A percentile compares a stretch with the other conserved stretches of the same genome.
phyloP scores from a whole-genome alignment of 2,797 vertebrate genomes.

The Tapirus indicus region DNA sequence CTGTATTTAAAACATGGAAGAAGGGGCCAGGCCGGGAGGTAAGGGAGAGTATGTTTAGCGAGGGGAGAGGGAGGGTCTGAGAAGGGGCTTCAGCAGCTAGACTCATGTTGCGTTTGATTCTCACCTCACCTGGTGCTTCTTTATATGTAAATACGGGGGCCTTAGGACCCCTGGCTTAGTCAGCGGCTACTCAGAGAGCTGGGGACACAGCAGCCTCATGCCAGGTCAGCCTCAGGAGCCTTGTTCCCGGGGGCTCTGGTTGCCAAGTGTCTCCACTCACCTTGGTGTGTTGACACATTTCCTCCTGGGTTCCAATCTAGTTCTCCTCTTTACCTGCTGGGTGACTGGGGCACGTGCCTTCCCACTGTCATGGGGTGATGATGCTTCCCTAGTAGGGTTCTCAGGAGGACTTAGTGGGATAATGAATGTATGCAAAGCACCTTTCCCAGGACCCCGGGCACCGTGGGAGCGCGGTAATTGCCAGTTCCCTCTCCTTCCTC shows the following conservation, averaged over 20 bases:
- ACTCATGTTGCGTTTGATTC: neutral
- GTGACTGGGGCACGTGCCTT: neutral
- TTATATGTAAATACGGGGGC: neutral
- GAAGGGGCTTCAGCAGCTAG: neutral
- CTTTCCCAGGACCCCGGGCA: neutral
- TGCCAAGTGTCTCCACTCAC: neutral
- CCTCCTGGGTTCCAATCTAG: neutral
- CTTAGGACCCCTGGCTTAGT: neutral
- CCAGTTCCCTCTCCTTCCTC: neutral
- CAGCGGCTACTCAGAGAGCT: neutral
- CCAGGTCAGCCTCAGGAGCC: neutral
- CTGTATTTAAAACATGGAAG: neutral
- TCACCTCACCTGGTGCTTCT: neutral
- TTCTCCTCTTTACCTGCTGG: neutral
- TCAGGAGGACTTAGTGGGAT: neutral
- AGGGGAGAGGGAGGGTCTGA: neutral
- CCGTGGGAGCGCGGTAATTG: fast-evolving
- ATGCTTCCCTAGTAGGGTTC: neutral
- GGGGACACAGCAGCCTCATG: neutral
- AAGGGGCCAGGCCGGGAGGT: neutral
- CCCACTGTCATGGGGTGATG: fast-evolving
- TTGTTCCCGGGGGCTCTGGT: neutral
- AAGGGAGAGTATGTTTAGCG: neutral
- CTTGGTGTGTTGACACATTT: neutral
- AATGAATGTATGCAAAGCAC: fast-evolving